These are phyloP conservation scores for Saccopteryx leptura DNA, from an alignment of 2,113 vertebrate genomes.

Conservation along the genomic window DNA sequence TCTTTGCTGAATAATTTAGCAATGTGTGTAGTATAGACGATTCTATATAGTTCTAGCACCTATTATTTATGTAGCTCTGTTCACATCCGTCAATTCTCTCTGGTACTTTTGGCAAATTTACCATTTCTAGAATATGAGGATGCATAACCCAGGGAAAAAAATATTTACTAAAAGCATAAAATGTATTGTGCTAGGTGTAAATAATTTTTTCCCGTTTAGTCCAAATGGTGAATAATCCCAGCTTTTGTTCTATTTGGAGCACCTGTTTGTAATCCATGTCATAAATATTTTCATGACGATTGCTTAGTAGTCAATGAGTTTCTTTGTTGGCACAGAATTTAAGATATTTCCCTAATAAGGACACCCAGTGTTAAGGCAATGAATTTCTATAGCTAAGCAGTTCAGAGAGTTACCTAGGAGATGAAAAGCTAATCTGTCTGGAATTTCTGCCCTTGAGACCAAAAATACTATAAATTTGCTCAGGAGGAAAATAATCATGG, in stretches of 20 bases:
- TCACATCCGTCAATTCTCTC: slow-evolving; percentile 35
- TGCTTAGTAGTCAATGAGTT: slow-evolving; percentile 83
- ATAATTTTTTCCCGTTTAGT: slow-evolving; percentile 57
- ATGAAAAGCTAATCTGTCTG: slow-evolving; percentile 85
- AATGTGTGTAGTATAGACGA: slow-evolving; percentile 9
- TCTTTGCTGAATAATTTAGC: slow-evolving; percentile 55
- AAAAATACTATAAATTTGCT: slow-evolving; percentile 84
- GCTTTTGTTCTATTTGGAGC: slow-evolving; percentile 80
- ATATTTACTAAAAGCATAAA: slow-evolving; percentile 69
- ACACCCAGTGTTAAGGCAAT: slow-evolving; percentile 84
- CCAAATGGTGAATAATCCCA: slow-evolving; percentile 69
- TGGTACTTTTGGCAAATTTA: slow-evolving; percentile 64
- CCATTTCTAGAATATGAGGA: slow-evolving; percentile 63
- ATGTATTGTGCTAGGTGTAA: slow-evolving; percentile 61
- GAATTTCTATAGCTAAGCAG: slow-evolving; percentile 82
- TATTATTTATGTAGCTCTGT: slow-evolving; percentile 54
- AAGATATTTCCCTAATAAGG: slow-evolving; percentile 85
- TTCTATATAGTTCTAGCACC: slow-evolving; percentile 19
- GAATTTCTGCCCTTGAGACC: slow-evolving; percentile 85
- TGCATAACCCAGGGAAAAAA: slow-evolving; percentile 33
- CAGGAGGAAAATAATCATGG: slow-evolving; percentile 80
- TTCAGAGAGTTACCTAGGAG: slow-evolving; percentile 84
- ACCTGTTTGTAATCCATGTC: slow-evolving; percentile 83
- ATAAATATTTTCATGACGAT: slow-evolving; percentile 83
- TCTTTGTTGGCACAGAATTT: slow-evolving; percentile 84